Conservation (phyloP, 2,888 invertebrate species). For the Acleris emargana region DNA sequence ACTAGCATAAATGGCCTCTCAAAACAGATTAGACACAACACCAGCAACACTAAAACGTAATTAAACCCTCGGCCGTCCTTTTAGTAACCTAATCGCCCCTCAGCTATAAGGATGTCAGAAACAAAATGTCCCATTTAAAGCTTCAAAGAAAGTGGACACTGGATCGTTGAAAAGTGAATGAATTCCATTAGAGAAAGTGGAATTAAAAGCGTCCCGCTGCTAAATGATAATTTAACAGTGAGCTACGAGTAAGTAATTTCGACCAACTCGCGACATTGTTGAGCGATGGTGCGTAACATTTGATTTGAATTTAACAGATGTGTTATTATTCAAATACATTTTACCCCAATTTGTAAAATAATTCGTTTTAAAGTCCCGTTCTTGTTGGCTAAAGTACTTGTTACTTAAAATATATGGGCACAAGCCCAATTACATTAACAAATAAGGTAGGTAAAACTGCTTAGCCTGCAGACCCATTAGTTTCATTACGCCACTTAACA, state of each 20-base stretch:
- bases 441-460: slow-evolving; percentile 7
- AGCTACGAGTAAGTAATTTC: slow-evolving; percentile 26
- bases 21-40: not conserved
- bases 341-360: not conserved
- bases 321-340: slow-evolving; percentile 16
- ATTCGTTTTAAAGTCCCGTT: not conserved
- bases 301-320: slow-evolving; percentile 21
- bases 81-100: slow-evolving; percentile 48
- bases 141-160: slow-evolving; percentile 59
- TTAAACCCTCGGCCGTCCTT: slow-evolving; percentile 23
- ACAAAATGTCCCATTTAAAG: slow-evolving; percentile 56
- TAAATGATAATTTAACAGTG: slow-evolving; percentile 55
- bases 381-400: too few relatives aligned
- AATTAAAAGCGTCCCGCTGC: slow-evolving; percentile 57
- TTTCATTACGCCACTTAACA: slow-evolving; percentile 9
- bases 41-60: slow-evolving; percentile 22
- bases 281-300: slow-evolving; percentile 22
- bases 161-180: slow-evolving; percentile 66
- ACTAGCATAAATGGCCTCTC: slow-evolving; percentile 15
- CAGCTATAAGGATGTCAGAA: slow-evolving; percentile 57
- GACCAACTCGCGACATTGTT: slow-evolving; percentile 32
- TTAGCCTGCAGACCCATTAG: slow-evolving; percentile 12
- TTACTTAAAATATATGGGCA: too few relatives aligned
- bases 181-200: slow-evolving; percentile 68
- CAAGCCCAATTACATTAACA: not conserved